Base-by-base conservation (phyloP, 2,113 vertebrate species). In the Pardalotus punctatus region DNA sequence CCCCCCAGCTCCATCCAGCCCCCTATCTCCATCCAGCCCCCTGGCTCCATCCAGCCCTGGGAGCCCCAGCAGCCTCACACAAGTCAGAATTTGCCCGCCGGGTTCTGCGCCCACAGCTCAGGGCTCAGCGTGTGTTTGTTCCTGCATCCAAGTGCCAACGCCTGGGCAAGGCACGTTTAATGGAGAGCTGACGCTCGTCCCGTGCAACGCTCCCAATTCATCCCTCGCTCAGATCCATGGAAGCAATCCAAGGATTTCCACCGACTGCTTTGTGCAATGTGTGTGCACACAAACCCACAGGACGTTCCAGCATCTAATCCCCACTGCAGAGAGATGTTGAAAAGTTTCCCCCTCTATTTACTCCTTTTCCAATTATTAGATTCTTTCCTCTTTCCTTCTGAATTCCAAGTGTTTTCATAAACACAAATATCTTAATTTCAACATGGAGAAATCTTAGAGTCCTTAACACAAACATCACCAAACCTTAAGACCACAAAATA, bases 51-150 rank as follows among this genome's bases (percentile, higher is more conserved):
- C 95, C 92, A 47, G 21, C 21, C 21, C 23, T 23, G 24, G 18
- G 38, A n/a, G 36, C 11, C 0, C 57, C 24, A 2, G 31, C 45
- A 29, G 54, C 62, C 0, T 14, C 10, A 7, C 2, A 0, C 64
- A 56, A 22, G 53, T 9, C 5, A 1, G 31, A 61, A 50, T 58
- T 31, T 2, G 5, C 43, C 5, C 5, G 20, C 36, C 11, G 8
- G 29, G 17, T 18, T 11, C 35, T 23, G 67, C 3, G 35, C 9
- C 69, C 14, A 14, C n/a, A 10, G 42, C 54, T 31, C 42, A 2
- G 47, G 20, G 45, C 42, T 9, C 2, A 5, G 51, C 38, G 14
- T 33, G 50, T 7, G 69, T 56, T 31, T 28, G 19, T 20, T 76
- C 43, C 19, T 8, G 43, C 66, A 47, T n/a, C 53, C 10, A 45